Base-by-base conservation (phyloP, 2,888 invertebrate species). In the Machimus rusticus region DNA sequence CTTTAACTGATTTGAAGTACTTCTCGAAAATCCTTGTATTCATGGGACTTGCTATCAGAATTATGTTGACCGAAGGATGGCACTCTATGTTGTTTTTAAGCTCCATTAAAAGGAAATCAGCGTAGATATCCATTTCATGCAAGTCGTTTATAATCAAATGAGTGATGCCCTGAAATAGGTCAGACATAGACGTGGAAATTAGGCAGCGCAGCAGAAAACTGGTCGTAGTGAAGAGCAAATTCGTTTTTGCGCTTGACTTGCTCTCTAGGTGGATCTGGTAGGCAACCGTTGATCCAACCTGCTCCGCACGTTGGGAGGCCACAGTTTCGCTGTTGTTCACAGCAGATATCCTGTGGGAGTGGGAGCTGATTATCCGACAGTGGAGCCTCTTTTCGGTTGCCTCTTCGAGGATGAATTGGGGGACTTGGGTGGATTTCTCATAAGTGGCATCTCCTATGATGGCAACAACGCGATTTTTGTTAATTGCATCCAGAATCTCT, bases 61-160 rank as follows among this genome's bases (percentile, higher is more conserved):
- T 94, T 0, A 99, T 92, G 90, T 95, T 96, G 55, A 98, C 93
- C 88, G 96, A 94, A 88, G 95, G 95, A 91, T 94, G 95, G 87
- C 95, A 94, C 0, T 94, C 93, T 66, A 98, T 92, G 4, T 95
- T 94, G 90, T 97, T 97, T 57, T 96, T 94, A 84, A 99, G 92
- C 16, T 96, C 96, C 87, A 97, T 96, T 87, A 99, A 93, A 74
- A 99, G 94, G 92, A 99, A 98, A 93, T 99, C 99, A 88, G 96
- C 96, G 91, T 97, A 96, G 90, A 96, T 95, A 92, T 98, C 98
- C 0, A 98, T 94, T 91, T 98, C 97, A 92, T 99, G 98, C 28
- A 98, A 96, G 93, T 99, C 99, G 92, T 99, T 98, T 90, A 98
- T 94, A 88, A 97, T 95, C 51, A 97, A 94, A 92, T 99, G 99